Conservation (phyloP, 2,797 vertebrate genomes). For the Tangara arthus region DNA sequence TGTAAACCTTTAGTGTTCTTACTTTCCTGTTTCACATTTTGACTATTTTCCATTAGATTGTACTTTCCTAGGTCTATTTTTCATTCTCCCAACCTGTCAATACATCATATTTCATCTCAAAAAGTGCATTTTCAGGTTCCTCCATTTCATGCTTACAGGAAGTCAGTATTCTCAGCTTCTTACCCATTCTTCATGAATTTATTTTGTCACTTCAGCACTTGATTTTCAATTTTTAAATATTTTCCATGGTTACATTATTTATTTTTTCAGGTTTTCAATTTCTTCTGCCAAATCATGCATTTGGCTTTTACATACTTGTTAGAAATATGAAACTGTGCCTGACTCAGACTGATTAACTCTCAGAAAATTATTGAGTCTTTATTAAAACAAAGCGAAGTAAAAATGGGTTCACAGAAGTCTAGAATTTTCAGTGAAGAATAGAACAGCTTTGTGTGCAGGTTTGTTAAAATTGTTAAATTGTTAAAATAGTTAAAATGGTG, state of each 20-base stretch:
- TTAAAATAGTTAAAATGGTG: background rate
- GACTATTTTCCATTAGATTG: background rate
- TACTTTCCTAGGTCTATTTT: background rate
- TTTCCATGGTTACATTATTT: background rate
- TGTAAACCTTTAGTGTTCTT: background rate
- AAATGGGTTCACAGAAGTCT: background rate
- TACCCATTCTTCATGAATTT: background rate
- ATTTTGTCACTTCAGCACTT: background rate
- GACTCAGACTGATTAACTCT: background rate
- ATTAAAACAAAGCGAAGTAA: background rate
- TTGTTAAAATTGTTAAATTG: background rate
- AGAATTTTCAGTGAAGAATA: background rate
- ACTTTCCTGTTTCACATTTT: background rate
- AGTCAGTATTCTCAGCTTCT: background rate
- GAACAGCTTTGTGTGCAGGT: background rate
- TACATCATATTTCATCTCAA: background rate
- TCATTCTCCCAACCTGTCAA: too few species aligned
- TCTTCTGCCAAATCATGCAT: background rate
- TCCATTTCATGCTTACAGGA: background rate
- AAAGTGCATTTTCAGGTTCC: background rate
- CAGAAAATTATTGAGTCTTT: background rate
- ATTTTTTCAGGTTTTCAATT: background rate
- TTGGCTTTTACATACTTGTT: background rate
- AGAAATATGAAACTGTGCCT: background rate
- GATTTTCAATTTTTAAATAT: background rate